Percentiles rank a stretch among this genome's conserved stretches.
phyloP scores from a whole-genome alignment of 2,113 vertebrate genomes.

The Mystacornis crossleyi region DNA sequence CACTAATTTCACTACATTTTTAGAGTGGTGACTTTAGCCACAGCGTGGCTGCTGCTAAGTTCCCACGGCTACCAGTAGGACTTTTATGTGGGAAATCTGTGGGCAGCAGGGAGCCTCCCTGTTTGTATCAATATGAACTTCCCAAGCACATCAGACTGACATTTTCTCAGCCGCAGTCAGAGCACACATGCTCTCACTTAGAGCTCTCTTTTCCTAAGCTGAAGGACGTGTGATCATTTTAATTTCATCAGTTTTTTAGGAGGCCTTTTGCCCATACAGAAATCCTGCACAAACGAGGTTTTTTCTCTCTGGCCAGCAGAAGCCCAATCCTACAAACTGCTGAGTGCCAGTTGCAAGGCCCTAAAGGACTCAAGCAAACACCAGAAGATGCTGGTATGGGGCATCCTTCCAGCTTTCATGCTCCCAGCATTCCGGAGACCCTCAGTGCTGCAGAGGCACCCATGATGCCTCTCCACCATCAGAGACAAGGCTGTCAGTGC shows the following conservation, averaged over 20 bases:
- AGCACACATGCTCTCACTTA: constrained; percentile 71
- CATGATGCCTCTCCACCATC: not conserved
- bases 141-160: constrained; percentile 60
- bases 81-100: constrained; percentile 72
- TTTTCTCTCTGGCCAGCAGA: not conserved
- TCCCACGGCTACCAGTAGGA: constrained; percentile 69
- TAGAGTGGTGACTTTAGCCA: constrained; percentile 54
- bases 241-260: not conserved
- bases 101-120: constrained; percentile 70
- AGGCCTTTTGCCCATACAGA: not conserved
- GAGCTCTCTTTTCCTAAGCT: not conserved
- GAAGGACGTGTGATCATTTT: constrained; percentile 59
- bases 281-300: not conserved
- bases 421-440: not conserved
- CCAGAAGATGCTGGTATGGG: not conserved
- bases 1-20: constrained; percentile 63
- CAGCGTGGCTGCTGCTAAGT: constrained; percentile 59
- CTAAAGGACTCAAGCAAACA: not conserved
- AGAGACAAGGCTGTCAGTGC: not conserved
- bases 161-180: constrained; percentile 41
- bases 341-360: not conserved
- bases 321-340: not conserved
- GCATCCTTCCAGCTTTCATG: not conserved
- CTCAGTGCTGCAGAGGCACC: not conserved
- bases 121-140: constrained; percentile 69